phyloP scores from a whole-genome alignment of 2,797 vertebrate genomes.

The Taeniopygia guttata region DNA sequence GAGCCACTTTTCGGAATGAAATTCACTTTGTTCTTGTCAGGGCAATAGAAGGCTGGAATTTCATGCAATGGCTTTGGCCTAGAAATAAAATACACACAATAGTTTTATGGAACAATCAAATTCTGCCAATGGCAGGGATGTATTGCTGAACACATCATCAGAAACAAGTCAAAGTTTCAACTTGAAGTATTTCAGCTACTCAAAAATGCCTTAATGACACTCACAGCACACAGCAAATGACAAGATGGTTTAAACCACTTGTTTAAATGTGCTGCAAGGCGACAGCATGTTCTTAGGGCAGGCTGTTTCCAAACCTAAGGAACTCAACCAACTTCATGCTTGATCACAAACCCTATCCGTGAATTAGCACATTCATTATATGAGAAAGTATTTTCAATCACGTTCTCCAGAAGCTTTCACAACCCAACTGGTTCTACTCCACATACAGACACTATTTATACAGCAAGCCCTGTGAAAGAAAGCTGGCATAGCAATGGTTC shows the following conservation, averaged over 20 bases:
- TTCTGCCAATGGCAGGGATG: background rate
- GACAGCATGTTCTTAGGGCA: background rate
- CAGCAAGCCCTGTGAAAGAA: background rate
- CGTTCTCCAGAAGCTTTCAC: background rate
- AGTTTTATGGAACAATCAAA: background rate
- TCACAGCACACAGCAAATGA: background rate
- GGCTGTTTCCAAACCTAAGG: background rate
- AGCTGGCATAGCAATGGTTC: background rate
- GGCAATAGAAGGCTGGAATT: conserved; percentile 95
- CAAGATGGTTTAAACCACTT: background rate
- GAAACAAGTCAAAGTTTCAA: background rate
- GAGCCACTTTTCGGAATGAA: conserved; percentile 99
- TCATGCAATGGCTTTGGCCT: conserved; percentile 93
- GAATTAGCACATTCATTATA: background rate
- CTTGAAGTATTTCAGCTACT: background rate
- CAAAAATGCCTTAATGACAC: background rate
- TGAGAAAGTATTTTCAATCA: background rate
- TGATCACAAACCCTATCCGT: background rate
- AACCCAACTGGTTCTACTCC: background rate
- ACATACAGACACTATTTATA: background rate
- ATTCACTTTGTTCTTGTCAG: conserved; percentile 99
- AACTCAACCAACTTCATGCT: background rate
- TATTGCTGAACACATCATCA: background rate
- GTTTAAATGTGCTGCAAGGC: background rate
- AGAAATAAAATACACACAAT: conserved; percentile 49